A percentile compares a stretch with the other conserved stretches of the same genome.
Conservation (phyloP, 2,888 invertebrate species). For the Julus scandinavius region DNA sequence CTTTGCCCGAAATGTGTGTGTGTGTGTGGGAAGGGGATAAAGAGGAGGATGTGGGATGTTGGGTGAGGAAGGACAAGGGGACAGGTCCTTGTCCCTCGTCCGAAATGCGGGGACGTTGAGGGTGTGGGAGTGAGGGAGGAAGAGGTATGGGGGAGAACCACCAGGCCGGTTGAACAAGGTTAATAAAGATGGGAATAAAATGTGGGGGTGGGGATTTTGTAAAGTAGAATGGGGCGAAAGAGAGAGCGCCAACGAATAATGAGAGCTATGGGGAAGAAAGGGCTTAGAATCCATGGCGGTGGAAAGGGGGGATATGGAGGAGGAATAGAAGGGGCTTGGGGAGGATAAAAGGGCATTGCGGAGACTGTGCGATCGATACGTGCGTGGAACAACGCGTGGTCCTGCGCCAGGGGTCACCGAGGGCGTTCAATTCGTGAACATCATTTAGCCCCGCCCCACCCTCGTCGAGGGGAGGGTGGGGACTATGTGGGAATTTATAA, state of each 20-base stretch:
- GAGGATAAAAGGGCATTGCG: neutral
- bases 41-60: neutral
- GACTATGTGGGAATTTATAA: neutral
- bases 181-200: slow-evolving; percentile 19
- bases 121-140: slow-evolving; percentile 57
- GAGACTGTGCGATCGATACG: neutral
- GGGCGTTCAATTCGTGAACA: neutral
- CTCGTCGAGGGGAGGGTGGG: neutral
- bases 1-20: slow-evolving; percentile 24
- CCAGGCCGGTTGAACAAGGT: slow-evolving; percentile 50
- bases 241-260: neutral
- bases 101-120: neutral
- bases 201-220: slow-evolving; percentile 1
- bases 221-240: neutral
- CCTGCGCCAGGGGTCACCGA: neutral
- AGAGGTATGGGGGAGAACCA: slow-evolving; percentile 48
- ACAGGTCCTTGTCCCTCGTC: neutral
- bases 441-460: neutral
- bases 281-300: neutral
- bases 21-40: slow-evolving; percentile 52
- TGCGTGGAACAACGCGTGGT: slow-evolving; percentile 1
- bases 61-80: neutral
- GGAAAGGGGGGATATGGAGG: neutral
- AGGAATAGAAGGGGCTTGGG: neutral
- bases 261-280: neutral